These are phyloP conservation scores for Acrocyrtus sp. DNA, from an alignment of 2,888 invertebrate species.

Conservation along the genomic window DNA sequence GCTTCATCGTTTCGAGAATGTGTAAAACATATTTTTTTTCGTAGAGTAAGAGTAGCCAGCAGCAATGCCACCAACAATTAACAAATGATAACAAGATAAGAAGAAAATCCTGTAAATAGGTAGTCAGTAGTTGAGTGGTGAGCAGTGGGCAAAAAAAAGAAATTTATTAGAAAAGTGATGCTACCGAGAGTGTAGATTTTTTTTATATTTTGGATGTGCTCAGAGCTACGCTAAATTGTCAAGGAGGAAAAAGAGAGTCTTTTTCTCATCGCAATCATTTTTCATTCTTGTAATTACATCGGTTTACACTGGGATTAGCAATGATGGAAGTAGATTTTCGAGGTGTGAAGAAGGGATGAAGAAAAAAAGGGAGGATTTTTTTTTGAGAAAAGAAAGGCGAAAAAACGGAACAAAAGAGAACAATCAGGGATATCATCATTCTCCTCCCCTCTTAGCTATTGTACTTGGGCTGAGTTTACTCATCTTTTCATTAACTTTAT, in stretches of 20 bases:
- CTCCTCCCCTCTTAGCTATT: background rate
- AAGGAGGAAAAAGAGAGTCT: constrained; percentile 36
- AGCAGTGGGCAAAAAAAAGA: too few species aligned
- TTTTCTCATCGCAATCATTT: constrained; percentile 39
- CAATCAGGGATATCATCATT: background rate
- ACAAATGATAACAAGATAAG: constrained; percentile 48
- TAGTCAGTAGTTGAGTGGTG: too few species aligned
- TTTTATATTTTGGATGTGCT: background rate
- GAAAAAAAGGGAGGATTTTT: background rate
- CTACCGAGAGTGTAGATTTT: too few species aligned
- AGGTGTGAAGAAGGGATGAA: background rate
- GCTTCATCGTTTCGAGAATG: constrained; percentile 3
- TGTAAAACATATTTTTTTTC: background rate
- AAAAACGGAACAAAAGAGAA: background rate
- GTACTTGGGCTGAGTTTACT: background rate
- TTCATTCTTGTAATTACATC: constrained; percentile 45
- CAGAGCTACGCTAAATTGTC: constrained; percentile 40
- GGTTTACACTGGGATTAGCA: constrained; percentile 29
- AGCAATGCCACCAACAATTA: constrained; percentile 30
- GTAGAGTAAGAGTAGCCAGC: background rate
- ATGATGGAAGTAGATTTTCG: background rate
- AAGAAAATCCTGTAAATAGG: too few species aligned
- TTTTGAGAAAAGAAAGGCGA: background rate
- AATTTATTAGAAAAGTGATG: too few species aligned
- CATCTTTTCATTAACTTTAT: constrained; percentile 24